Base-by-base conservation (phyloP, 2,797 vertebrate genomes). In the Poecile montanus region DNA sequence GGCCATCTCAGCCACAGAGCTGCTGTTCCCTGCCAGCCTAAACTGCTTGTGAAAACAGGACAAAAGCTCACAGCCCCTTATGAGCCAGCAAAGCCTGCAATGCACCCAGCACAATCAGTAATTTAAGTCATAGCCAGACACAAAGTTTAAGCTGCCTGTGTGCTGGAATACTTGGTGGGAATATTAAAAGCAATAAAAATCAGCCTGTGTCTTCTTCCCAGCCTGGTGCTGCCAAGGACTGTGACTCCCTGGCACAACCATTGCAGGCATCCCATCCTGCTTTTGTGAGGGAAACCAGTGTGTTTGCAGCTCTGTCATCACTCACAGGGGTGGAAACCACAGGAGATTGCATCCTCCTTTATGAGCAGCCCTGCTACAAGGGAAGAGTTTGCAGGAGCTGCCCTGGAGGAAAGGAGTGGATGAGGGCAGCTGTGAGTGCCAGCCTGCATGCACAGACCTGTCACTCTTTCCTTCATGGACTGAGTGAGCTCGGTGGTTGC, bases 401-500 rank as follows among this genome's bases (percentile, higher is more conserved):
- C 22, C 11, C 19, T 8, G 51, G 57, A 42, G 70, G 45, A 2
- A 18, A 9, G 45, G 45, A 21, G 44, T 53, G 83, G 51, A 9
- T 44, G 16, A 34, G 15, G 38, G 66, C 20, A 40, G 54, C 66
- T 48, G 40, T 42, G 53, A 26, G 15, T 51, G 42, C n/a, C 79
- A 75, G 36, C 5, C 61, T 57, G 30, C 7, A 6, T 15, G 58
- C 74, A 75, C 58, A 27, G 10, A 58, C 50, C 38, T 26, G 3
- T 17, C 16, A 7, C 29, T 40, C 23, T 30, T 66, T 51, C 13
- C 48, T 63, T 32, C 5, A 0, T 4, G 47, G 30, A 20, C 19
- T 26, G 19, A 3, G 2, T 48, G 48, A 86, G n/a, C 25, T 23
- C 0, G 0, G 34, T 38, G 71, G 6, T 21, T 56, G 34, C 57